Conservation (phyloP, 2,113 vertebrate species). For the Myrmecobius fasciatus region DNA sequence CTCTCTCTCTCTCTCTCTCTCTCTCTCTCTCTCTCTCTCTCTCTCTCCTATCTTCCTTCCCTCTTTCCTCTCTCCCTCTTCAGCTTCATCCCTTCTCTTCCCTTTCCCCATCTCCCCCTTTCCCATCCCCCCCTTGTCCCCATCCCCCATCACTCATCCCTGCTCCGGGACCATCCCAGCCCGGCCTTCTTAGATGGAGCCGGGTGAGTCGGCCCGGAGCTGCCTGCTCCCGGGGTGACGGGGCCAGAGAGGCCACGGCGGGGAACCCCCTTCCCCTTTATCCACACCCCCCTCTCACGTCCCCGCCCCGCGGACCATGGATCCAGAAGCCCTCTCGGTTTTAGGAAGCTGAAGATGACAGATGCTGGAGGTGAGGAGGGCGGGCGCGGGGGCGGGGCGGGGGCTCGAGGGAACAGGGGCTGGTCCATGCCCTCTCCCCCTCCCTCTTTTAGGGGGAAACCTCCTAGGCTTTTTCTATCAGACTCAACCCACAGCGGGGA, state of each 20-base stretch:
- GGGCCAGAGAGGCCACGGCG: not conserved
- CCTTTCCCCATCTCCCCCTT: not conserved
- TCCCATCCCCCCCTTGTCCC: not conserved
- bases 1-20: not conserved
- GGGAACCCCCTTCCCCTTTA: conserved; percentile 43
- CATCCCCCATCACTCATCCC: not conserved
- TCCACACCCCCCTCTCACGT: conserved; percentile 16
- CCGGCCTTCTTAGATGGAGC: conserved; percentile 59
- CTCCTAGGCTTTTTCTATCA: not conserved
- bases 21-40: not conserved
- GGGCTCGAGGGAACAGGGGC: not conserved
- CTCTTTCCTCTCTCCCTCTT: not conserved
- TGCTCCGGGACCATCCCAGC: not conserved
- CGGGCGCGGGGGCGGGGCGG: conserved; percentile 9
- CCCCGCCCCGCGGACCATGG: conserved; percentile 62
- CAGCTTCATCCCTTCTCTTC: not conserved
- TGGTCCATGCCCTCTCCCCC: conserved; percentile 2
- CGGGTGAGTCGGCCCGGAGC: conserved; percentile 51
- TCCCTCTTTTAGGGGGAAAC: not conserved
- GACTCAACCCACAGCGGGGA: not conserved
- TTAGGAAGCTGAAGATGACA: conserved; percentile 71
- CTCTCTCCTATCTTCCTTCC: not conserved
- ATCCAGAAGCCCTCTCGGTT: conserved; percentile 61
- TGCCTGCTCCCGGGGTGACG: conserved; percentile 73
- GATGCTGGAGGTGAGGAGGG: conserved; percentile 72